These are phyloP conservation scores for Muscicapa comitata DNA, from an alignment of 2,797 vertebrate genomes.

Conservation along the genomic window DNA sequence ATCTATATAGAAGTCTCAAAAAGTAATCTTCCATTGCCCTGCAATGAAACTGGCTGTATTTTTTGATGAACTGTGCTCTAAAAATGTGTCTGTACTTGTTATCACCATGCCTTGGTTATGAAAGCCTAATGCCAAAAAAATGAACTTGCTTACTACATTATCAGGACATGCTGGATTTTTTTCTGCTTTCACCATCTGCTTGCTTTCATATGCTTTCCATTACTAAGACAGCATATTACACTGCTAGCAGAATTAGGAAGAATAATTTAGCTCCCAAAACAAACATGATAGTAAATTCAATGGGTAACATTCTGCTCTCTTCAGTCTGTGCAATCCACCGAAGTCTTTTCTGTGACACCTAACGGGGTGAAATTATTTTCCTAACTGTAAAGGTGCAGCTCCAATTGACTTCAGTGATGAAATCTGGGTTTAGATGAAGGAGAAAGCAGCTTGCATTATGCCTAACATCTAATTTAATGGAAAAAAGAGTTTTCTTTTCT, in stretches of 20 bases:
- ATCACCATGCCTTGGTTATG: constrained; percentile 57
- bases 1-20: constrained; percentile 29
- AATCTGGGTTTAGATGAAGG: not conserved
- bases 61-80: constrained; percentile 51
- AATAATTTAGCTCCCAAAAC: constrained; percentile 64
- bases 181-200: constrained; percentile 66
- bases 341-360: not conserved
- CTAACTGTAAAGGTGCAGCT: not conserved
- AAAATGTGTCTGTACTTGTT: constrained; percentile 59
- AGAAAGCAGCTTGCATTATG: not conserved
- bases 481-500: not conserved
- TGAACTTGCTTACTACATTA: constrained; percentile 67
- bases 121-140: constrained; percentile 69
- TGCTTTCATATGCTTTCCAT: constrained; percentile 65
- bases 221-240: constrained; percentile 55
- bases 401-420: not conserved
- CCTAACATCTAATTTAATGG: not conserved
- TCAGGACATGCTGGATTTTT: constrained; percentile 45
- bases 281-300: constrained; percentile 58
- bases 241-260: constrained; percentile 50
- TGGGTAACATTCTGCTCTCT: constrained; percentile 18
- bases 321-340: not conserved
- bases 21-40: constrained; percentile 52
- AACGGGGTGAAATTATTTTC: not conserved
- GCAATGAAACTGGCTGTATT: constrained; percentile 51